These are phyloP conservation scores for Emys orbicularis DNA, from an alignment of 2,797 vertebrate genomes.

Conservation along the genomic window DNA sequence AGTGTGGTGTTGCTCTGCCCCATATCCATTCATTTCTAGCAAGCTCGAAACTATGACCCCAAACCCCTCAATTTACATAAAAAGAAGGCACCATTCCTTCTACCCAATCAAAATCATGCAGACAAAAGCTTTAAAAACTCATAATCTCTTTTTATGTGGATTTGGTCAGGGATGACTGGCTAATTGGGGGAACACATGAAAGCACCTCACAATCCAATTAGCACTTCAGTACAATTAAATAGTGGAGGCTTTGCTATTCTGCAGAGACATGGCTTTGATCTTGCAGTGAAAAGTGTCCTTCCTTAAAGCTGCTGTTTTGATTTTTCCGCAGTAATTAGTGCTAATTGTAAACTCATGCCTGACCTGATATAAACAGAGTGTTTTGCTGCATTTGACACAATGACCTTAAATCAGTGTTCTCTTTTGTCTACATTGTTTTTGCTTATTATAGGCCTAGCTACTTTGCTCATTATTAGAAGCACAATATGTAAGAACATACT, in stretches of 20 bases:
- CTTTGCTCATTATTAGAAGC: constrained; percentile 76
- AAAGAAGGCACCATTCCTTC: constrained; percentile 74
- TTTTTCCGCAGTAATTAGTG: constrained; percentile 84
- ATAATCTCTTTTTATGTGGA: constrained; percentile 82
- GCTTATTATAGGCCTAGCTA: constrained; percentile 78
- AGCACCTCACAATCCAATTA: constrained; percentile 88
- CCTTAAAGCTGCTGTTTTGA: constrained; percentile 84
- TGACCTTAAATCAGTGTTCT: constrained; percentile 81
- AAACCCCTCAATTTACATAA: constrained; percentile 78
- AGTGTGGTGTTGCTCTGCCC: constrained; percentile 51
- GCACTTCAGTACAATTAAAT: constrained; percentile 88
- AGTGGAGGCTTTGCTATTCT: constrained; percentile 82
- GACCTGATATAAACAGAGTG: constrained; percentile 82
- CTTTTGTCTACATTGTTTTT: constrained; percentile 82
- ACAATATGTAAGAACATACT: constrained; percentile 71
- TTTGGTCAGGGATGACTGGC: constrained; percentile 82
- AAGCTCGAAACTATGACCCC: constrained; percentile 65
- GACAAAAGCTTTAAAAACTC: constrained; percentile 80
- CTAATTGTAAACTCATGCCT: constrained; percentile 84
- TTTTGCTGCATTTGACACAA: constrained; percentile 83
- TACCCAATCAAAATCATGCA: constrained; percentile 68
- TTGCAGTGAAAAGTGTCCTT: constrained; percentile 84
- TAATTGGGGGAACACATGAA: constrained; percentile 86
- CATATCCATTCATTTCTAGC: constrained; percentile 59
- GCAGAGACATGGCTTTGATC: constrained; percentile 85